phyloP scores from a whole-genome alignment of 2,888 invertebrate genomes.

The Dilophus febrilis region DNA sequence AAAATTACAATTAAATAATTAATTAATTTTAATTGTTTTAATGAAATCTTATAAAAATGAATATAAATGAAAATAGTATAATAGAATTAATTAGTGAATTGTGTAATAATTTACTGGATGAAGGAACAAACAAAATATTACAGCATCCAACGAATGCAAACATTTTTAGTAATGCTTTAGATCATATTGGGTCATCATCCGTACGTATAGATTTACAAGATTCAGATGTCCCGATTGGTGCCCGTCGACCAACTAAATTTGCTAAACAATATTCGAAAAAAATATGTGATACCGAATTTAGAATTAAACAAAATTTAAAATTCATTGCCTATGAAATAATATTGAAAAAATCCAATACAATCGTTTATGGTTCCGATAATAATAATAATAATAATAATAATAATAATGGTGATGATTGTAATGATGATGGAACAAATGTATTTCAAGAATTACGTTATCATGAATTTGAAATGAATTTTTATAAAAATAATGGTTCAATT shows the following conservation, averaged over 20 bases:
- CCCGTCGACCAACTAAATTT: too few species aligned
- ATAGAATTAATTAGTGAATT: conserved; percentile 16
- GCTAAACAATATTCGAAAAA: too few species aligned
- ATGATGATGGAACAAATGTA: conserved; percentile 14
- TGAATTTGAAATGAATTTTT: conserved; percentile 17
- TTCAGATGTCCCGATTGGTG: too few species aligned
- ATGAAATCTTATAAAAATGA: conserved; percentile 12
- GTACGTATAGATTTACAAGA: too few species aligned
- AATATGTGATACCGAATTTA: too few species aligned
- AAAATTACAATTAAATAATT: too few species aligned
- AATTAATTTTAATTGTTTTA: conserved; percentile 9
- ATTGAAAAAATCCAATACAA: conserved; percentile 15
- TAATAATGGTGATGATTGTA: conserved; percentile 8
- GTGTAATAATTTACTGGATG: conserved; percentile 13
- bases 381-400: too few species aligned
- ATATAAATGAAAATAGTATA: conserved; percentile 16
- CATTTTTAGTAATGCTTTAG: too few species aligned
- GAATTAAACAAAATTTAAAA: conserved; percentile 15
- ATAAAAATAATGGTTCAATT: conserved; percentile 9
- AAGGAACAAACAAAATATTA: too few species aligned
- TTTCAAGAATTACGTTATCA: conserved; percentile 16
- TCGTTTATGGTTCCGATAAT: too few species aligned
- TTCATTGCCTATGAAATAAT: conserved; percentile 17
- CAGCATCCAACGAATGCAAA: too few species aligned
- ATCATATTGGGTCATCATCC: too few species aligned